phyloP scores from a whole-genome alignment of 92 coral and sea anemone species.

The Umimayanthus chanpuru region DNA sequence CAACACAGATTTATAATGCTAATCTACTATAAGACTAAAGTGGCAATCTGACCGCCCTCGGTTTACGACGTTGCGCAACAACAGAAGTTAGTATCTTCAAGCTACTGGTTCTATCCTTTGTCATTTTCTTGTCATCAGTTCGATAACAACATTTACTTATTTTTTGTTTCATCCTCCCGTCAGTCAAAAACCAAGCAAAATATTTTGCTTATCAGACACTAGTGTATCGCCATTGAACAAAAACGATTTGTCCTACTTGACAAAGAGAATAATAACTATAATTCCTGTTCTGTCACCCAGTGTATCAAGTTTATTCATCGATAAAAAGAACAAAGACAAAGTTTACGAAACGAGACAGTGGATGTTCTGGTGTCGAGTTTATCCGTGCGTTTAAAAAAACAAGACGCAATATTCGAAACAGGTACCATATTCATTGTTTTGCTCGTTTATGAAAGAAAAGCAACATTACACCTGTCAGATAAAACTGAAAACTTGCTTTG shows the following conservation, averaged over 20 bases:
- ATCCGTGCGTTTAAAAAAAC: constrained; percentile 15
- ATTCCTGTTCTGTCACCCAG: constrained; percentile 15
- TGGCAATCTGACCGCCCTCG: neutral
- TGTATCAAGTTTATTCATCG: constrained; percentile 14
- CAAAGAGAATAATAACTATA: constrained; percentile 20
- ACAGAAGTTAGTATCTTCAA: neutral
- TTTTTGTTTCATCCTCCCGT: constrained; percentile 8
- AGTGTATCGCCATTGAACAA: constrained; percentile 24
- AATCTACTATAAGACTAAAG: neutral
- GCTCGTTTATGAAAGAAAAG: constrained; percentile 8
- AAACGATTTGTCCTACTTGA: constrained; percentile 29
- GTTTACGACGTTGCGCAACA: neutral
- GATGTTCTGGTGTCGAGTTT: constrained; percentile 15
- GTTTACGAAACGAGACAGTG: constrained; percentile 29
- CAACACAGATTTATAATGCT: neutral
- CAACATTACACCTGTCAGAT: constrained; percentile 27
- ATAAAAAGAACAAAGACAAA: constrained; percentile 12
- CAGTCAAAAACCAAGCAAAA: neutral
- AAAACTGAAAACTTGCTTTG: constrained; percentile 23
- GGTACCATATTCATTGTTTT: constrained; percentile 36
- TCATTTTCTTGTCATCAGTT: neutral
- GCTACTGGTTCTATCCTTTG: neutral
- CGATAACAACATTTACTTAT: neutral
- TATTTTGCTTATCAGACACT: neutral
- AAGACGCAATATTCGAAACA: constrained; percentile 12